These are phyloP conservation scores for Drepana falcataria DNA, from an alignment of 2,888 invertebrate species.

Conservation along the genomic window DNA sequence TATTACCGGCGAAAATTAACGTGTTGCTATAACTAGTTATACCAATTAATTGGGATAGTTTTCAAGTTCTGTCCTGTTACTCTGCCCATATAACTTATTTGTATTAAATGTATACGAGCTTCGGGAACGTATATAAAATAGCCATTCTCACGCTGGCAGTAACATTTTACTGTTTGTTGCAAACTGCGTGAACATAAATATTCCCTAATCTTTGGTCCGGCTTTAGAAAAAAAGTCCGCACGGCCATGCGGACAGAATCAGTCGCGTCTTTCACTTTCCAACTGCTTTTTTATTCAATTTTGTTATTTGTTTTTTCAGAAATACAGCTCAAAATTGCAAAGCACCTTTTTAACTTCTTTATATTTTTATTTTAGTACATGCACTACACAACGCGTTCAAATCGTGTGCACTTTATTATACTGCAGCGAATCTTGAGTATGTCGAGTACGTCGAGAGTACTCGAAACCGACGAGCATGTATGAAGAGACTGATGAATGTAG, in stretches of 20 bases:
- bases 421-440: no score
- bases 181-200: conserved; percentile 19
- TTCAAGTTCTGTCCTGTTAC: not conserved
- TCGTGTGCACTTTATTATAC: no score
- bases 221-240: not conserved
- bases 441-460: no score
- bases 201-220: conserved; percentile 22
- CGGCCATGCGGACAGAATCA: not conserved
- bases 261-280: not conserved
- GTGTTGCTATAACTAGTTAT: no score
- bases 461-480: no score
- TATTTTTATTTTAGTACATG: no score
- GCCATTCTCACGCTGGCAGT: not conserved
- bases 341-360: no score
- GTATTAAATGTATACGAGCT: not conserved
- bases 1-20: no score
- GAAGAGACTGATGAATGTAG: no score
- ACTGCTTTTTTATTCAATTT: not conserved
- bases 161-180: conserved; percentile 2
- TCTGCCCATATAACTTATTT: not conserved
- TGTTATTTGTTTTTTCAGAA: not conserved
- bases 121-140: not conserved
- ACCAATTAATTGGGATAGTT: no score
- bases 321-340: no score
- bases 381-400: no score